Evolutionary conservation across 2,797 vertebrate genomes (phyloP), one percentile per base, ranked within the genome.

Genomic region (Micrastur ruficollis): DNA sequence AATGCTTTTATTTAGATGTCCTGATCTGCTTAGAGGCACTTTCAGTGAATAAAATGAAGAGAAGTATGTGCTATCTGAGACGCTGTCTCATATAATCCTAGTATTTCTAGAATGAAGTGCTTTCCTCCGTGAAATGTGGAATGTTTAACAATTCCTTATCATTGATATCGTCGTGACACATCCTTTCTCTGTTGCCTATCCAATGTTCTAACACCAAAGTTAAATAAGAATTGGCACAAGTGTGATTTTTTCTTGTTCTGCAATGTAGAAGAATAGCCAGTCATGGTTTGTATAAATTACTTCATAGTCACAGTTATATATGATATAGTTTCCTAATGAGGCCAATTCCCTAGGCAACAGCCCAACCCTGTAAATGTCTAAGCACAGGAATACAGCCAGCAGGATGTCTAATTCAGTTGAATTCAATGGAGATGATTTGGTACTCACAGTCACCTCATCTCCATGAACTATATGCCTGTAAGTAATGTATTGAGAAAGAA

Each of bases 291-390:
- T 75, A 70, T 73, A 96, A 90, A 92, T 80, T 91, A 93, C 44
- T 89, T 93, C 81, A 73, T 52, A 81, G 67, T 71, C 90, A 62
- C 79, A 76, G 61, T 82, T 93, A 76, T 26, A 76, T 81, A 84
- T 63, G 71, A 94, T 95, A 81, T 34, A 56, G 81, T 93, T 94
- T 85, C 83, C 63, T 95, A 96, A 91, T 95, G 90, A 97, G 88
- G 71, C 93, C 83, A 97, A 95, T 93, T 95, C 91, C 93, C 96
- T 96, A 95, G 94, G 93, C 95, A 96, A 95, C 91, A 93, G 83
- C 86, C 83, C 85, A 93, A 80, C 88, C 81, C 67, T 78, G 73
- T 76, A 94, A 96, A 86, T 71, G 44, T 92, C 86, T 93, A 86
- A 94, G 90, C 38, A 62, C 73, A 90, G 80, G 91, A 96, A 94